A percentile compares a stretch with the other conserved stretches of the same genome.
phyloP scores from a whole-genome alignment of 2,797 vertebrate genomes.

The Sparus aurata region DNA sequence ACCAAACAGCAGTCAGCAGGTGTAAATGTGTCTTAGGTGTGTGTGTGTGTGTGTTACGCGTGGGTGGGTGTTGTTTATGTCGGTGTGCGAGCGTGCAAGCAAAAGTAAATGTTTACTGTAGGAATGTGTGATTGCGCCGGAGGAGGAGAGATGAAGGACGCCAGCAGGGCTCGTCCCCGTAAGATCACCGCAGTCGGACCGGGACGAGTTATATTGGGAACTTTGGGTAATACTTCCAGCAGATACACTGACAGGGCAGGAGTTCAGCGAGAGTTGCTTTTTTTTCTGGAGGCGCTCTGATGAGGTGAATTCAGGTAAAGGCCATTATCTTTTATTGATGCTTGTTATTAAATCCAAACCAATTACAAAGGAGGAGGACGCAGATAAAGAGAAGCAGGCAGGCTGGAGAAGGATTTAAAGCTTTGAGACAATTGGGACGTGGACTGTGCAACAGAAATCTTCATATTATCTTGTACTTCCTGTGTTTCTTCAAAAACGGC shows the following conservation, averaged over 20 bases:
- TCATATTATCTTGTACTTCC: neutral
- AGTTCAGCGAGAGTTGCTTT: slow-evolving; percentile 31
- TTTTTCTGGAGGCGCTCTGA: slow-evolving; percentile 30
- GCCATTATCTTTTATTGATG: slow-evolving; percentile 60
- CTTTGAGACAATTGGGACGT: slow-evolving; percentile 26
- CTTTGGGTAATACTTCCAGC: slow-evolving; percentile 25
- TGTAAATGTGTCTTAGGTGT: slow-evolving; percentile 66
- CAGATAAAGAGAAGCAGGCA: slow-evolving; percentile 39
- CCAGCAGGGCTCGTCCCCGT: slow-evolving; percentile 49
- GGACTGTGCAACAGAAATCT: slow-evolving; percentile 22
- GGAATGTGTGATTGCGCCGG: slow-evolving; percentile 62
- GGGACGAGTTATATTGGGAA: slow-evolving; percentile 49
- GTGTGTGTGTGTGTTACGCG: slow-evolving; percentile 24
- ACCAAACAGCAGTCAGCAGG: slow-evolving; percentile 54
- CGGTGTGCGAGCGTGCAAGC: slow-evolving; percentile 16
- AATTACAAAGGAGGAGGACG: slow-evolving; percentile 42
- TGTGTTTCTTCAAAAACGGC: slow-evolving; percentile 4
- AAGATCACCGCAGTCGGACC: slow-evolving; percentile 53
- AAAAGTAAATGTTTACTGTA: slow-evolving; percentile 69
- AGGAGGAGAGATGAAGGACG: slow-evolving; percentile 60
- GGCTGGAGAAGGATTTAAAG: slow-evolving; percentile 23
- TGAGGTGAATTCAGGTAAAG: slow-evolving; percentile 60
- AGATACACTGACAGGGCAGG: slow-evolving; percentile 2
- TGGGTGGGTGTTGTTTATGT: slow-evolving; percentile 60
- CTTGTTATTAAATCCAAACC: slow-evolving; percentile 61